Evolutionary conservation across 2,888 invertebrate genomes (phyloP).

Genomic region (Hybos culiciformis): DNA sequence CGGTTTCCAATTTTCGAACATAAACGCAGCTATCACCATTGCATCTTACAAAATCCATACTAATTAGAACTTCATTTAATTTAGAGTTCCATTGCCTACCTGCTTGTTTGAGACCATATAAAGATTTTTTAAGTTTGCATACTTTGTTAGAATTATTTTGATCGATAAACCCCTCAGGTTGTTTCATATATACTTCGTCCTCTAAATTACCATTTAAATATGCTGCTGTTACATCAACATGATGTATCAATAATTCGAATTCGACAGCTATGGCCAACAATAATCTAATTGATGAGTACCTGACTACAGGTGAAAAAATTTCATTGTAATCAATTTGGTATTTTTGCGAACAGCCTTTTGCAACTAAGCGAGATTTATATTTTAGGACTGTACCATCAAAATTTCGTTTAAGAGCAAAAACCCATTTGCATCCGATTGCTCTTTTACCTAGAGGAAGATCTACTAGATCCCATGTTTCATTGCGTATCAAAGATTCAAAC

Average conservation of each 20-base stretch:
- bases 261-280: slow-evolving; percentile 8
- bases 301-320: slow-evolving; percentile 10
- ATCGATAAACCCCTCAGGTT: slow-evolving; percentile 9
- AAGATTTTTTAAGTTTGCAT: slow-evolving; percentile 3
- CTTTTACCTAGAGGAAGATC: not conserved
- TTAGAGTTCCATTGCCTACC: no score
- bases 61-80: no score
- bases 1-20: no score
- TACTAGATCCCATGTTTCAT: slow-evolving; percentile 3
- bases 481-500: not conserved
- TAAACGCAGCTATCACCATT: no score
- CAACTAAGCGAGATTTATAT: slow-evolving; percentile 11
- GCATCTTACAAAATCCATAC: no score
- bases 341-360: slow-evolving; percentile 11
- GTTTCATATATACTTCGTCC: slow-evolving; percentile 9
- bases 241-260: slow-evolving; percentile 7
- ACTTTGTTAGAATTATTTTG: not conserved
- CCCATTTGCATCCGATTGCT: slow-evolving; percentile 9
- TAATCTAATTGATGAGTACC: slow-evolving; percentile 9
- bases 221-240: slow-evolving; percentile 10
- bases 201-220: slow-evolving; percentile 11
- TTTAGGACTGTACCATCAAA: slow-evolving; percentile 4
- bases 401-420: slow-evolving; percentile 9
- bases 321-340: slow-evolving; percentile 9
- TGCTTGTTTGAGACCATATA: no score